Evolutionary conservation across 2,113 vertebrate genomes (phyloP).

Genomic region (Budorcas taxicolor): DNA sequence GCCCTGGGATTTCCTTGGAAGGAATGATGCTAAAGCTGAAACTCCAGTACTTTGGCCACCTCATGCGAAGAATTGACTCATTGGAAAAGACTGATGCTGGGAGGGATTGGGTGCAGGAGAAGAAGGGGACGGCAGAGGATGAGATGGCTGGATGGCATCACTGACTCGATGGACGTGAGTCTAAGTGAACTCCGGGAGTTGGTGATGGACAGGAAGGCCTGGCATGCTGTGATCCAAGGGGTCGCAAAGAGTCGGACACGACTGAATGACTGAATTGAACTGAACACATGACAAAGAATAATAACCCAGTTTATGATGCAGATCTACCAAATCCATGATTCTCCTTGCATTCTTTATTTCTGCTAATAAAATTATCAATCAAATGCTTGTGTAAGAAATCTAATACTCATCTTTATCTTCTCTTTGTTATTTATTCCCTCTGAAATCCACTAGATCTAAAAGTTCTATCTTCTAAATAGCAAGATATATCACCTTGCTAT

Average conservation of each 20-base stretch:
- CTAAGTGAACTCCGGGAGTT: accelerated
- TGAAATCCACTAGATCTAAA: neutral
- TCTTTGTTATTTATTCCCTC: neutral
- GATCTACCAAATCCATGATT: neutral
- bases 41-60: too few relatives aligned
- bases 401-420: neutral
- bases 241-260: accelerated
- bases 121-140: too few relatives aligned
- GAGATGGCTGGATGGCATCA: too few relatives aligned
- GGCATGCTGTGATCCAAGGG: too few relatives aligned
- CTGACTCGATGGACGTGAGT: too few relatives aligned
- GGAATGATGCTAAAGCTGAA: too few relatives aligned
- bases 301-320: neutral
- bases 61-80: accelerated
- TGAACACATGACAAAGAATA: neutral
- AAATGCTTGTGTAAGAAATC: neutral
- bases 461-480: neutral
- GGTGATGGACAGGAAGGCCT: too few relatives aligned
- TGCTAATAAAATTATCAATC: neutral
- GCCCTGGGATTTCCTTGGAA: too few relatives aligned
- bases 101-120: too few relatives aligned
- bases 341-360: neutral
- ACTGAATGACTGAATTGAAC: too few relatives aligned
- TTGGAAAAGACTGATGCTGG: too few relatives aligned
- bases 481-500: neutral